phyloP scores from a whole-genome alignment of 2,888 invertebrate genomes.

The Amblyjoppa proteus region DNA sequence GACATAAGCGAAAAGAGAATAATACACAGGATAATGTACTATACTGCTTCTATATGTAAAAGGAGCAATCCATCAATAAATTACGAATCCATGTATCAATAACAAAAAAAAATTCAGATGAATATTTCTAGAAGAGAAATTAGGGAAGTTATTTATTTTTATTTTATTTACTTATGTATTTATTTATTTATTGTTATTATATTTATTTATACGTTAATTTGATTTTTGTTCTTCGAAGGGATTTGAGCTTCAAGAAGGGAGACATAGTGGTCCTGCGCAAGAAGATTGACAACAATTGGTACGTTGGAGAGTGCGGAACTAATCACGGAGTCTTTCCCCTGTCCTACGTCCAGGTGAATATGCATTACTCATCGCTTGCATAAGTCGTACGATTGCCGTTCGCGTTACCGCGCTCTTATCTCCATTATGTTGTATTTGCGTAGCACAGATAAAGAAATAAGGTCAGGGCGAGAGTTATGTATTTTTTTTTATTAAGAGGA shows the following conservation, averaged over 20 bases:
- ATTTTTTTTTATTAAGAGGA: no score
- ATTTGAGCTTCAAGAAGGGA: conserved; percentile 94
- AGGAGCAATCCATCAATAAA: no score
- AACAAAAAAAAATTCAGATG: no score
- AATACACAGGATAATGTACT: no score
- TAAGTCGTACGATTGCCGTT: neutral
- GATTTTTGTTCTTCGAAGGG: conserved; percentile 85
- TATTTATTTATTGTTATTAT: conserved; percentile 30
- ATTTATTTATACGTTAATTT: neutral
- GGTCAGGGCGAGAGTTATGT: neutral
- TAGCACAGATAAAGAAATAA: conserved; percentile 33
- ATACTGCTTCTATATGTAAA: no score
- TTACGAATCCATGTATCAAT: no score
- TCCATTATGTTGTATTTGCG: conserved; percentile 4
- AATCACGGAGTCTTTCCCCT: conserved; percentile 94
- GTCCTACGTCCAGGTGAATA: conserved; percentile 91
- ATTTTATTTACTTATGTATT: no score
- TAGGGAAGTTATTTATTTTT: no score
- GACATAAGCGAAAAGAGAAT: no score
- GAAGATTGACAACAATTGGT: conserved; percentile 95
- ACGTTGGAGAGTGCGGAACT: conserved; percentile 92
- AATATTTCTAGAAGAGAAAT: no score
- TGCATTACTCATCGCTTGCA: neutral
- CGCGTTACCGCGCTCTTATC: conserved; percentile 10
- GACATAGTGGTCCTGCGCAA: conserved; percentile 92